Base-by-base conservation (phyloP, 2,797 vertebrate species). In the Tapera naevia region DNA sequence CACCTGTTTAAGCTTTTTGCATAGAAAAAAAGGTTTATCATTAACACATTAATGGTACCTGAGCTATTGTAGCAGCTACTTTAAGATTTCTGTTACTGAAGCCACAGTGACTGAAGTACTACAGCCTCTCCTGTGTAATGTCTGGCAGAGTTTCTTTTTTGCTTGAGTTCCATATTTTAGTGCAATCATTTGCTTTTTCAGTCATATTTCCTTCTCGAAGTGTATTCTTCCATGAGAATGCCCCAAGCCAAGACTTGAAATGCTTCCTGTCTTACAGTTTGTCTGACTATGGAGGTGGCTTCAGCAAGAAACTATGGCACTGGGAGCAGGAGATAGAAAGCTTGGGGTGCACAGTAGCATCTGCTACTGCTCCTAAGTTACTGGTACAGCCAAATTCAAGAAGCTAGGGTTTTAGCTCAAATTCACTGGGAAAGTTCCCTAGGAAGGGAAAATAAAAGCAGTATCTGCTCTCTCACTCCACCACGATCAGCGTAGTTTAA, bases 401-500 rank as follows among this genome's bases (percentile, higher is more conserved):
- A 41, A 41, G 14, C 39, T 39, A 41, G 39, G 39, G 41, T 41
- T 41, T 41, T 41, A 41, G 39, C 39, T 41, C 39, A 10, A 14
- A 41, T 41, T 41, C 39, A 41, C 11, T 22, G 39, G 24, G 53
- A 24, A 78, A 33, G 2, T 30, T 76, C 23, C 23, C 1, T 0
- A 28, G 61, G 35, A 58, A 66, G 24, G 60, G 57, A 48, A 56
- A 58, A 82, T 8, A n/a, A 82, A 56, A 37, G 35, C 2, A 16
- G 5, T 37, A 4, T 6, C 14, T 0, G 1, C 3, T 39, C 11
- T 62, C 32, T 45, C 30, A 53, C 4, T 28, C 67, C 0, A 0
- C 50, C 0, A 2, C 3, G 2, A 54, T 13, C 43, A 12, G 32
- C 25, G 56, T 24, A 17, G 39, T 23, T 78, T 30, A 41, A 45